These are phyloP conservation scores for Pelodytes ibericus DNA, from an alignment of 2,797 vertebrate genomes.

Conservation along the genomic window DNA sequence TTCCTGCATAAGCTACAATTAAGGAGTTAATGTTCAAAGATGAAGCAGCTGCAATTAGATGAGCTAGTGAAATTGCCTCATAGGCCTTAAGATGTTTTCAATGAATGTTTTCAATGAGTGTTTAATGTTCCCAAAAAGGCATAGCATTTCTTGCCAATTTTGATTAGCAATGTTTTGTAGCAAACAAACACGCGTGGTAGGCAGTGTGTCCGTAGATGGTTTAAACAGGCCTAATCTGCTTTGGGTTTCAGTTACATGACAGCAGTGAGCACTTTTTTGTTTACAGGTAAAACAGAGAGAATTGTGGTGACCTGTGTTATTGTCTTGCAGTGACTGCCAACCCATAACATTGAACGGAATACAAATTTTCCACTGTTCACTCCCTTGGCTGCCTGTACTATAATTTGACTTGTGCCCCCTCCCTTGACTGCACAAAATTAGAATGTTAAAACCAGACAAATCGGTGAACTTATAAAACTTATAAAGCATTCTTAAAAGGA, in stretches of 20 bases:
- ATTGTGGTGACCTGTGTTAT: slow-evolving; percentile 64
- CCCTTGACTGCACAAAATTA: not conserved
- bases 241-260: slow-evolving; percentile 66
- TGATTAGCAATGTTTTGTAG: slow-evolving; percentile 70
- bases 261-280: slow-evolving; percentile 71
- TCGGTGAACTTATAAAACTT: slow-evolving; percentile 15
- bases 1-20: not conserved
- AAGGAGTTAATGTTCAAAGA: slow-evolving; percentile 50
- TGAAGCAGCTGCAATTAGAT: slow-evolving; percentile 51
- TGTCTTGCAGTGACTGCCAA: slow-evolving; percentile 65
- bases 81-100: no score
- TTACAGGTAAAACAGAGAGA: slow-evolving; percentile 75
- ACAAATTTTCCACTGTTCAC: slow-evolving; percentile 59
- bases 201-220: slow-evolving; percentile 70
- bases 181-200: slow-evolving; percentile 68
- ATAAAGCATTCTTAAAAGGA: slow-evolving; percentile 9
- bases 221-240: slow-evolving; percentile 75
- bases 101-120: slow-evolving; percentile 61
- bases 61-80: slow-evolving; percentile 56
- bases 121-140: slow-evolving; percentile 64
- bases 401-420: slow-evolving; percentile 48
- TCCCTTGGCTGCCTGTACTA: slow-evolving; percentile 42
- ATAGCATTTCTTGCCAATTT: slow-evolving; percentile 66
- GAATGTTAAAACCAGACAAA: not conserved
- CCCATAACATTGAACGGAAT: slow-evolving; percentile 68